phyloP scores from a whole-genome alignment of 2,888 invertebrate genomes.

The Drosophila tanythrix region DNA sequence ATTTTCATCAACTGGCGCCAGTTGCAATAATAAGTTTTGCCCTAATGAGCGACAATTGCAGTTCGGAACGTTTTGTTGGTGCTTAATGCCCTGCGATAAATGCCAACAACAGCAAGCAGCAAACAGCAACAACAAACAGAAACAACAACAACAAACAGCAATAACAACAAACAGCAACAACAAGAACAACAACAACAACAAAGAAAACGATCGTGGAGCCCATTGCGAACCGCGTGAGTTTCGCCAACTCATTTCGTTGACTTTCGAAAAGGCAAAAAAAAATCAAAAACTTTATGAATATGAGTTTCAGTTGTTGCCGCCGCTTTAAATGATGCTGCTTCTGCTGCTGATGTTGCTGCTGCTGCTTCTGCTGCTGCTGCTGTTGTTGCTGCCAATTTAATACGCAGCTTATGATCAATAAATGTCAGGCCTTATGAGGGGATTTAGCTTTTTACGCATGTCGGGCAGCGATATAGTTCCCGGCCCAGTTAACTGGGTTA shows the following conservation, averaged over 20 bases:
- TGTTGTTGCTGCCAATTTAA: slow-evolving; percentile 64
- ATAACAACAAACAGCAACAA: slow-evolving; percentile 10
- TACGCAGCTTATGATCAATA: slow-evolving; percentile 79
- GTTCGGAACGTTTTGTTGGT: slow-evolving; percentile 56
- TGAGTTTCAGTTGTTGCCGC: slow-evolving; percentile 39
- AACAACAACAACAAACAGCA: slow-evolving; percentile 15
- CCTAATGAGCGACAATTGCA: slow-evolving; percentile 59
- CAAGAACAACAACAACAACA: slow-evolving; percentile 17
- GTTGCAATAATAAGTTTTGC: slow-evolving; percentile 40
- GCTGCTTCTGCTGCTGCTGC: slow-evolving; percentile 25
- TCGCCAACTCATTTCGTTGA: slow-evolving; percentile 69
- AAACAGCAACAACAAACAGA: slow-evolving; percentile 21
- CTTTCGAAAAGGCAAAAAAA: slow-evolving; percentile 42
- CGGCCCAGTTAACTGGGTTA: slow-evolving; percentile 65
- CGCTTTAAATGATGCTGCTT: slow-evolving; percentile 24
- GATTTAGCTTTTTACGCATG: slow-evolving; percentile 49
- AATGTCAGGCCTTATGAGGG: slow-evolving; percentile 74
- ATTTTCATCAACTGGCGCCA: slow-evolving; percentile 42
- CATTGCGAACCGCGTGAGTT: slow-evolving; percentile 41
- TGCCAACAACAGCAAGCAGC: slow-evolving; percentile 24
- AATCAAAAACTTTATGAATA: slow-evolving; percentile 52
- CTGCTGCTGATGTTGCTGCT: slow-evolving; percentile 30
- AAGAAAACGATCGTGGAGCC: slow-evolving; percentile 69
- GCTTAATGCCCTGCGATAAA: slow-evolving; percentile 49
- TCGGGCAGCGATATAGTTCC: slow-evolving; percentile 15